A percentile compares a stretch with the other conserved stretches of the same genome.
Evolutionary conservation across 2,113 vertebrate genomes (phyloP).

Genomic region (Alces alces): DNA sequence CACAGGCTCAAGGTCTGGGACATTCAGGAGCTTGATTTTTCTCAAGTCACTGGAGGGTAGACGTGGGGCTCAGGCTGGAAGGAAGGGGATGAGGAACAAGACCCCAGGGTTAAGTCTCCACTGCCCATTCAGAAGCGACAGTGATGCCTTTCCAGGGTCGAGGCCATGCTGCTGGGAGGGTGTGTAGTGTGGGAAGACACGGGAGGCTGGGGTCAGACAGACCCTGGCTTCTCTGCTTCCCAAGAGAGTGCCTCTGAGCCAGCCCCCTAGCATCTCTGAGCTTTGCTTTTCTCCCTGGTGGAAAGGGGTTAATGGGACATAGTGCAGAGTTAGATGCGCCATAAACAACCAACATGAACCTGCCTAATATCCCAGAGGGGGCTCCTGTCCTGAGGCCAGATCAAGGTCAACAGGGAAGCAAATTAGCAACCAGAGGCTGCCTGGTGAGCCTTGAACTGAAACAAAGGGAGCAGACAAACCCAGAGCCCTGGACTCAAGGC

Average conservation of each 20-base stretch:
- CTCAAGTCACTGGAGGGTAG: background rate
- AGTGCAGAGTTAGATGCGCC: background rate
- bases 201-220: background rate
- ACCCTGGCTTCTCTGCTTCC: background rate
- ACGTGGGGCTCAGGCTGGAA: background rate
- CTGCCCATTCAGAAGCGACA: background rate
- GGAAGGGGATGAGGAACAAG: background rate
- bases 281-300: background rate
- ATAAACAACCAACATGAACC: background rate
- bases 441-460: background rate
- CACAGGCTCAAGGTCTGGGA: background rate
- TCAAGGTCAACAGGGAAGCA: background rate
- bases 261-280: background rate
- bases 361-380: background rate
- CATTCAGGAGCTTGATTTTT: background rate
- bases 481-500: background rate
- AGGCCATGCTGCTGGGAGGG: background rate
- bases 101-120: background rate
- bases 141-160: background rate
- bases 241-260: background rate
- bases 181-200: accelerated
- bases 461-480: background rate
- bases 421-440: background rate
- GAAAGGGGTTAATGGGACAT: background rate
- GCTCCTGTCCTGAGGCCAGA: background rate